A percentile compares a stretch with the other conserved stretches of the same genome.
These are phyloP conservation scores for Myotis pilosus DNA, from an alignment of 2,797 vertebrate genomes.

Conservation along the genomic window DNA sequence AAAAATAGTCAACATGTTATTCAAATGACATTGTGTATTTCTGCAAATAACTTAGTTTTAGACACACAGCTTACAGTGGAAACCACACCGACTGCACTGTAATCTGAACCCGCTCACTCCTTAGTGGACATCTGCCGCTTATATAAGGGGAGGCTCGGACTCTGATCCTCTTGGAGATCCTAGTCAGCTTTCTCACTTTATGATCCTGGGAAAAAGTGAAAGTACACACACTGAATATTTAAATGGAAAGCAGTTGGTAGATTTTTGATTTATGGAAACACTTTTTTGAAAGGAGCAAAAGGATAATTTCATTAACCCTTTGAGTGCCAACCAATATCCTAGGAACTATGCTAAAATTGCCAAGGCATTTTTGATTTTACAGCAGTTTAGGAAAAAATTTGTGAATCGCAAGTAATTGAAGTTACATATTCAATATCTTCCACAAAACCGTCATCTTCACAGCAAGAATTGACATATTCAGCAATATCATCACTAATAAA, in stretches of 20 bases:
- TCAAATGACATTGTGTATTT: not conserved
- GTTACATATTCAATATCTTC: too few species aligned
- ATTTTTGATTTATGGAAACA: conserved; percentile 24
- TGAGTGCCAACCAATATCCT: too few species aligned
- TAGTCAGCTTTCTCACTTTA: not conserved
- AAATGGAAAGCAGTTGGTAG: not conserved
- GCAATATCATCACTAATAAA: too few species aligned
- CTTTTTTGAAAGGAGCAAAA: conserved; percentile 45
- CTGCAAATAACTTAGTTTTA: not conserved
- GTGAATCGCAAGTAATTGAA: too few species aligned
- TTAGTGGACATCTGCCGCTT: not conserved
- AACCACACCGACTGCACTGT: not conserved
- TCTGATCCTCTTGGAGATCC: not conserved
- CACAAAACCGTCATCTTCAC: too few species aligned
- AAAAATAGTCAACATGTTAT: conserved; percentile 10
- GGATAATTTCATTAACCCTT: not conserved
- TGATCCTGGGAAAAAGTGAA: not conserved
- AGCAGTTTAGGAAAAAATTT: too few species aligned
- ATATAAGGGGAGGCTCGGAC: not conserved
- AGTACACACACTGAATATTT: not conserved
- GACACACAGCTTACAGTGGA: not conserved
- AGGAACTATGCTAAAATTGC: too few species aligned
- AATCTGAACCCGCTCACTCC: not conserved
- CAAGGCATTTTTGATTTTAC: too few species aligned
- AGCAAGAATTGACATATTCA: too few species aligned